These are phyloP conservation scores for Thinocorus orbignyianus DNA, from an alignment of 2,113 vertebrate species.

Conservation along the genomic window DNA sequence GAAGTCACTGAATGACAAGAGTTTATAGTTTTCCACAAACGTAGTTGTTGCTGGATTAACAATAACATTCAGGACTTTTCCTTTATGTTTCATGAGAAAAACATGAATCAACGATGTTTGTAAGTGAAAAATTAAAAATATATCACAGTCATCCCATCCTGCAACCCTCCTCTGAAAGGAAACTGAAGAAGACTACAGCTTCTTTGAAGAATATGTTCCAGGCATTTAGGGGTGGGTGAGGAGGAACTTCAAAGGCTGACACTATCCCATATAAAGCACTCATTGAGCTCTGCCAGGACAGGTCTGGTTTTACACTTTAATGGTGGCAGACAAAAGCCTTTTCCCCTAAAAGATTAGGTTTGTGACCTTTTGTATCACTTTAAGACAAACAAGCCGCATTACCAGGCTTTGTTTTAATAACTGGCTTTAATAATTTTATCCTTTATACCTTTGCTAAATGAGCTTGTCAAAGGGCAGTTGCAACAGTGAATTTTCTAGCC, in stretches of 20 bases:
- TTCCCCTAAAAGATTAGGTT: background rate
- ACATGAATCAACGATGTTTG: background rate
- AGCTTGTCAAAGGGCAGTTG: background rate
- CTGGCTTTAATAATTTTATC: background rate
- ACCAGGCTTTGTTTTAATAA: background rate
- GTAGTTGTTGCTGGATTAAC: background rate
- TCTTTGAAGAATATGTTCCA: slow-evolving; percentile 35
- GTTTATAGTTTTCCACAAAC: background rate
- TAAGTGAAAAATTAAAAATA: background rate
- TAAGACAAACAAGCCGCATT: background rate
- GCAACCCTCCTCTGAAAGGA: background rate
- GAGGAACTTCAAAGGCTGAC: slow-evolving; percentile 57
- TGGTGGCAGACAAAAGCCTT: background rate
- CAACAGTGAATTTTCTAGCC: background rate
- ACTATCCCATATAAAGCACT: slow-evolving; percentile 28
- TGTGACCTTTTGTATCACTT: background rate
- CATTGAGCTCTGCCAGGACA: background rate
- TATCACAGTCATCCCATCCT: background rate
- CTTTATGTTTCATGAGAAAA: background rate
- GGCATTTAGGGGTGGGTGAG: slow-evolving; percentile 37
- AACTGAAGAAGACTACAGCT: slow-evolving; percentile 22
- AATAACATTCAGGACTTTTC: background rate
- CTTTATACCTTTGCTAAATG: background rate
- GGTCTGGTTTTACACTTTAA: slow-evolving; percentile 57
- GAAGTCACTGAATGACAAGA: background rate